Base-by-base conservation (phyloP, 2,888 invertebrate species). In the Nymphalis polychloros region DNA sequence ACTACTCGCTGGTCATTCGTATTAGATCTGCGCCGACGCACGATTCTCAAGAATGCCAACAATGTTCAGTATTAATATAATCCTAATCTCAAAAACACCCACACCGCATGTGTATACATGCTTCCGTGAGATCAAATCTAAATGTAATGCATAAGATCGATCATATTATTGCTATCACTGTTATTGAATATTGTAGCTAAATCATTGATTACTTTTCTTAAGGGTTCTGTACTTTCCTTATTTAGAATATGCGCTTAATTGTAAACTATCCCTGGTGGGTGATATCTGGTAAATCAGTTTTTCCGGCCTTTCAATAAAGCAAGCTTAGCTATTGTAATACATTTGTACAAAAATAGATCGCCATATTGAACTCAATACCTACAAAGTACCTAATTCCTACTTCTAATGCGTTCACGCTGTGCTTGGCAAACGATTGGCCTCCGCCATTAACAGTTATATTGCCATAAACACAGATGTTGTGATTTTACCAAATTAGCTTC, bases 11-110 rank as follows among this genome's bases (percentile, higher is more conserved):
- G 41, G 23, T 19, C 47, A 59, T 31, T 53, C 60, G 50, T 27
- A 46, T 47, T 53, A 31, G 20, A 68, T 57, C 49, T 8, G 17
- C 57, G 23, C 23, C 64, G 46, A 63, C 55, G 63, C 49, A 35
- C n/a, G 46, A 49, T 65, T 64, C 60, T 20, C 61, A 62, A 50
- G 61, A 67, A 62, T 67, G 61, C 55, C 48, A 35, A 48, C 66
- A 55, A 61, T 66, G 35, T 31, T 48, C 55, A 55, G 49, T 49
- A 61, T 48, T 62, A 68, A 55, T 67, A 64, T 63, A 35, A 64
- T 57, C 48, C 59, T 65, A 53, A 72, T 62, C 47, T 68, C 59
- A 60, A 35, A n/a, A 46, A 66, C 66, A 35, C 66, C 67, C 67
- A 67, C 67, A 62, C 67, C 23, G 1, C 27, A 6, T 31, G 27